Evolutionary conservation across 2,888 invertebrate species (phyloP).

Genomic region (Drosophila acutilabella): DNA sequence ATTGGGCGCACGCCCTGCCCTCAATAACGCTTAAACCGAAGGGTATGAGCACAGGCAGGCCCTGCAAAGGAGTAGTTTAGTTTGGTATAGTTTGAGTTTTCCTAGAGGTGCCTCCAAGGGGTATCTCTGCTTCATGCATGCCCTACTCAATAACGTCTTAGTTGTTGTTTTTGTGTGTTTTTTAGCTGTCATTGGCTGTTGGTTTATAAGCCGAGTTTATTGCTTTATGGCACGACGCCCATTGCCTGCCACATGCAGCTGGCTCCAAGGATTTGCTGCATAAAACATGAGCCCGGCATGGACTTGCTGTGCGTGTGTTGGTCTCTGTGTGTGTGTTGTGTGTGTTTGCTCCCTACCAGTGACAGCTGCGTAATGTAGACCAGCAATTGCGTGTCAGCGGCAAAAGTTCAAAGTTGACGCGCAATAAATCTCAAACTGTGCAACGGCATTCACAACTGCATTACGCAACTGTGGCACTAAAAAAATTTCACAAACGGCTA

Average conservation of each 20-base stretch:
- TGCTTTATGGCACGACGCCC: constrained; percentile 64
- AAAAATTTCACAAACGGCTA: constrained; percentile 9
- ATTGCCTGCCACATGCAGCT: constrained; percentile 48
- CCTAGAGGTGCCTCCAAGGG: too few relatives aligned
- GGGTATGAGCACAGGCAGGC: constrained; percentile 8
- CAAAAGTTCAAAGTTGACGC: constrained; percentile 64
- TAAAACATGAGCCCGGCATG: constrained; percentile 50
- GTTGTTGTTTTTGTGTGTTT: constrained; percentile 2
- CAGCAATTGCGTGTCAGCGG: constrained; percentile 61
- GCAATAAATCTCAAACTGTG: constrained; percentile 52
- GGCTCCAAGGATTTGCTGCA: constrained; percentile 56
- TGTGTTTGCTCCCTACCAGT: not conserved
- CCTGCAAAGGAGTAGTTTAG: not conserved
- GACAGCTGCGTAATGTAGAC: constrained; percentile 53
- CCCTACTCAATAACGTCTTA: not conserved
- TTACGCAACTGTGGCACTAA: constrained; percentile 1
- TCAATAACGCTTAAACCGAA: not conserved
- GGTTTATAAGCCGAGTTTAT: constrained; percentile 68
- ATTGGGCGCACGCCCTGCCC: constrained; percentile 24
- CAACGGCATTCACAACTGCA: constrained; percentile 34
- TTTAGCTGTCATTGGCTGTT: constrained; percentile 17
- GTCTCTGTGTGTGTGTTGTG: constrained; percentile 11
- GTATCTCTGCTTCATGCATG: constrained; percentile 1
- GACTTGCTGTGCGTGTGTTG: not conserved
- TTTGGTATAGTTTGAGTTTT: too few relatives aligned